Evolutionary conservation across 2,888 invertebrate species (phyloP), one percentile per base, ranked within the genome.

Genomic region (Selenia dentaria): DNA sequence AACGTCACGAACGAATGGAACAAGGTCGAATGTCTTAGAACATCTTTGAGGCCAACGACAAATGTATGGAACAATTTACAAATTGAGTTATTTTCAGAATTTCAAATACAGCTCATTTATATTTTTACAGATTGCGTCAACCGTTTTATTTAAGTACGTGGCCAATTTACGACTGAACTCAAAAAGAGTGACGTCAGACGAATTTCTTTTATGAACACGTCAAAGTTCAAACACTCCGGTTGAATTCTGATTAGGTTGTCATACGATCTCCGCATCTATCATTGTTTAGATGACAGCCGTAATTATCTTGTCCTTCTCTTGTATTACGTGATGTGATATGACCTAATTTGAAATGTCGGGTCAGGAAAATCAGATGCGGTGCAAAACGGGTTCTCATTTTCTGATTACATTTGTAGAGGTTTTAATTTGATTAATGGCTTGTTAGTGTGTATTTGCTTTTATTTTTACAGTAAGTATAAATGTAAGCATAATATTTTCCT

Each of bases 281-380:
- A 83, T 83, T 72, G 68, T 83, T 74, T 72, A 67, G 74, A 80
- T 76, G 80, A 81, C 83, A 69, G 62, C 55, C 70, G 55, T 74
- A 83, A 85, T 84, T 83, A 80, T 64, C 66, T 68, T 81, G 82
- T 79, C 84, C 80, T 82, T 79, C 71, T 70, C 69, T 70, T 74
- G 67, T 27, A 68, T 74, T 67, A 67, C 65, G 65, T 57, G 77
- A 76, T 27, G 68, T 74, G 67, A 67, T 65, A 65, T 57, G 77
- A 76, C 75, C 77, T 58, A 76, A 75, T 79, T 79, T 68, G 67
- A 62, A 57, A 62, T 66, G 62, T 67, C 67, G 62, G 54, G 54
- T 59, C 42, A 40, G 38, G 55, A 59, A 61, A 67, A 67, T 69
- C 59, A 27, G 11, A 4, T 60, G 44, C 25, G 37, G 26, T 16